Evolutionary conservation across 2,113 vertebrate genomes (phyloP).

Genomic region (Tylochromis polylepis): DNA sequence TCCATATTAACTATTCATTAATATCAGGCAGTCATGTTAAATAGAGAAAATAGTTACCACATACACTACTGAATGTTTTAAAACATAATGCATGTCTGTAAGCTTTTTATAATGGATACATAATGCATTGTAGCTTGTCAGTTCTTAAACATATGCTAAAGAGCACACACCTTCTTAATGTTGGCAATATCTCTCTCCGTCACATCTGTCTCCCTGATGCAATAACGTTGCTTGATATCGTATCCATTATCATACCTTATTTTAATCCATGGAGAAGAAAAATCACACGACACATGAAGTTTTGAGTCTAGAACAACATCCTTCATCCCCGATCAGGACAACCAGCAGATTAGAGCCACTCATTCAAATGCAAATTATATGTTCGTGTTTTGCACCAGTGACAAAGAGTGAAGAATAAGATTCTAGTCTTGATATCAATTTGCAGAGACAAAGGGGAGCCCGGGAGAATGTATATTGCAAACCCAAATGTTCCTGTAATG

Average conservation of each 20-base stretch:
- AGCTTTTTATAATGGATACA: conserved; percentile 1
- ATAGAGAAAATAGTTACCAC: not conserved
- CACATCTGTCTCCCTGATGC: not conserved
- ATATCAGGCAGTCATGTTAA: not conserved
- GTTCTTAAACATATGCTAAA: conserved; percentile 19
- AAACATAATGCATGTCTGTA: not conserved
- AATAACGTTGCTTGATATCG: not conserved
- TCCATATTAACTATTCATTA: conserved; percentile 25
- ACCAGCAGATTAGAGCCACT: not conserved
- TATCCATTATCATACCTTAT: not conserved
- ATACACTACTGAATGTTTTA: not conserved
- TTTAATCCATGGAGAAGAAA: not conserved
- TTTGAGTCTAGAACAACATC: not conserved
- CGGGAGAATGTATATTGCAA: conserved; percentile 9
- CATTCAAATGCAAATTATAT: conserved; percentile 33
- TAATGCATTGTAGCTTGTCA: not conserved
- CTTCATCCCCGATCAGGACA: not conserved
- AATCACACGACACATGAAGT: not conserved
- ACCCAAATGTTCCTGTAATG: conserved; percentile 32
- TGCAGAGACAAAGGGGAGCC: conserved; percentile 4
- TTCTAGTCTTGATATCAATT: conserved; percentile 30
- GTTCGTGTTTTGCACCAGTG: conserved; percentile 4
- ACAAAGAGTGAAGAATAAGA: conserved; percentile 17
- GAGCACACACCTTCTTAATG: not conserved
- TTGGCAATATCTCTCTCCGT: not conserved